Conservation (phyloP, 2,888 invertebrate genomes). For the Megalurothrips usitatus region DNA sequence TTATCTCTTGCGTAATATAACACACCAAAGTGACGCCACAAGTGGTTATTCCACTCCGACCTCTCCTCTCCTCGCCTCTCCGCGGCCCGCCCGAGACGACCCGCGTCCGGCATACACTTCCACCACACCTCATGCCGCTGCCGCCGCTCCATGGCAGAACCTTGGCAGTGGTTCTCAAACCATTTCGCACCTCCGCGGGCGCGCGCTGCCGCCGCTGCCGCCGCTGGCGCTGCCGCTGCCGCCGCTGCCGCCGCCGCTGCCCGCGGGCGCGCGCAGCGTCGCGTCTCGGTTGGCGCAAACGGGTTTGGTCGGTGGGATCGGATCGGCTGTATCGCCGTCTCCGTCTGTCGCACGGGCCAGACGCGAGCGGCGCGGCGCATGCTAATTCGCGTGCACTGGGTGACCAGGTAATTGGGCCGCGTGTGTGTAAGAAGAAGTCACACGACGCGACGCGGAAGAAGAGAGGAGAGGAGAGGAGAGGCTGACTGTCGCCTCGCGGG, state of each 20-base stretch:
- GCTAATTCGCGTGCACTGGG: background rate
- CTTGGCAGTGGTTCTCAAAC: no score
- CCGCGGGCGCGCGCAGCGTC: background rate
- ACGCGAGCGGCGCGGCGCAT: background rate
- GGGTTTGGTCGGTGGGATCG: background rate
- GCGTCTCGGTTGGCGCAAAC: background rate
- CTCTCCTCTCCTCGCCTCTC: no score
- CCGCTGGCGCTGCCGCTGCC: no score
- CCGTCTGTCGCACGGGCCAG: background rate
- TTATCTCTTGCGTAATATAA: no score
- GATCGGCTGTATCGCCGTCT: background rate
- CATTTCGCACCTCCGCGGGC: background rate
- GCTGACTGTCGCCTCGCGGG: background rate
- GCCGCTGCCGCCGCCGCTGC: background rate
- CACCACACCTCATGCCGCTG: background rate
- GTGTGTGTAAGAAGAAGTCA: background rate
- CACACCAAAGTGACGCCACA: no score
- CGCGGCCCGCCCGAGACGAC: background rate
- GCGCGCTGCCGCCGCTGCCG: background rate
- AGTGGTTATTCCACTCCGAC: no score
- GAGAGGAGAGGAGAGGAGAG: no score
- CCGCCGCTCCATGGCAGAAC: background rate
- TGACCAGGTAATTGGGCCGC: conserved; percentile 13
- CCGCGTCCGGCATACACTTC: background rate
- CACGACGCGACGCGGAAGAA: no score